Percentiles rank a stretch among this genome's conserved stretches.
Evolutionary conservation across 2,888 invertebrate genomes (phyloP).

Genomic region (Drosophila dives): DNA sequence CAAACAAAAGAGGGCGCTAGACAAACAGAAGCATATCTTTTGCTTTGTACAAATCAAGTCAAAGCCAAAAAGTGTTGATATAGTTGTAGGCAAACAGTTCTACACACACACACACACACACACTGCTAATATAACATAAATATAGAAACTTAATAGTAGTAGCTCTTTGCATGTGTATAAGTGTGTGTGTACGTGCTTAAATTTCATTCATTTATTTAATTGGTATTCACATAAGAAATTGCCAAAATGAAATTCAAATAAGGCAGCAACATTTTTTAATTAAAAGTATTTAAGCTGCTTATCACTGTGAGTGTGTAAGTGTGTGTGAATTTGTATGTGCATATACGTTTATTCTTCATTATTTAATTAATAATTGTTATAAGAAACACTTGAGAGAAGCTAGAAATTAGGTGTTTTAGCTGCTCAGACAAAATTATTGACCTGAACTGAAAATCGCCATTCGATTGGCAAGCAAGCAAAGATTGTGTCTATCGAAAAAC

Average conservation of each 20-base stretch:
- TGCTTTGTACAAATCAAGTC: conserved; percentile 65
- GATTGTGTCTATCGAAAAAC: not conserved
- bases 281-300: conserved; percentile 42
- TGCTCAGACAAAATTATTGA: not conserved
- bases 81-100: conserved; percentile 60
- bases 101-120: conserved; percentile 12
- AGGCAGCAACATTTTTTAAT: conserved; percentile 36
- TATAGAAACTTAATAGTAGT: conserved; percentile 45
- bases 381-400: not conserved
- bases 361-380: not conserved
- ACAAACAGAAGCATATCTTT: conserved; percentile 58
- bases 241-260: conserved; percentile 40
- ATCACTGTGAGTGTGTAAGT: not conserved
- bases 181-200: conserved; percentile 24
- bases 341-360: not conserved
- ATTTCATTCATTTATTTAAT: conserved; percentile 50
- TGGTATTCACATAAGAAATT: conserved; percentile 25
- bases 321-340: not conserved
- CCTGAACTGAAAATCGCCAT: not conserved
- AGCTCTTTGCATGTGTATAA: not conserved
- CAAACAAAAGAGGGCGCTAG: conserved; percentile 66
- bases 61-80: conserved; percentile 67
- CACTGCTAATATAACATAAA: conserved; percentile 34
- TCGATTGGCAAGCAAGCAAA: not conserved
- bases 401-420: not conserved